Conservation (phyloP, 2,888 invertebrate species). For the Chrysopilus asiliformis region DNA sequence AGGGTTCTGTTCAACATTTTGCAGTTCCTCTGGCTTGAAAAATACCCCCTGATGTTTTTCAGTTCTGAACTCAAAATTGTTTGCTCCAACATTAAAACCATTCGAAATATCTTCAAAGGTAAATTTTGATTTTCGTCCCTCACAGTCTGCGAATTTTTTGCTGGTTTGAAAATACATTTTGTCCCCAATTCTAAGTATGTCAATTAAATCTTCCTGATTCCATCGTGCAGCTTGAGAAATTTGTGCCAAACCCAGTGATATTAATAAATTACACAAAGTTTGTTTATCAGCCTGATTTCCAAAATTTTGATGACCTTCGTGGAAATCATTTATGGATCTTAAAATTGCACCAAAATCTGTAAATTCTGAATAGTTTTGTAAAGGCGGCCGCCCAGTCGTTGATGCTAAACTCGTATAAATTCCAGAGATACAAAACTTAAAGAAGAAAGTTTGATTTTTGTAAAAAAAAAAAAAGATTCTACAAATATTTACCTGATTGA, state of each 20-base stretch:
- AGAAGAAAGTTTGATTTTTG: too few species aligned
- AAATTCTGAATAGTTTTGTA: constrained; percentile 32
- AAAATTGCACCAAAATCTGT: constrained; percentile 33
- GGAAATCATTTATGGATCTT: constrained; percentile 19
- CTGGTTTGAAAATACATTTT: constrained; percentile 14
- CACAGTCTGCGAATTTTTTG: constrained; percentile 4
- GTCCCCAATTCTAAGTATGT: constrained; percentile 18
- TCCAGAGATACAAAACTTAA: constrained; percentile 4
- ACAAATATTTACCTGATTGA: constrained; percentile 15
- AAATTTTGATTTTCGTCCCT: constrained; percentile 3
- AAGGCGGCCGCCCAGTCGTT: too few species aligned
- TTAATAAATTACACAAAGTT: constrained; percentile 18
- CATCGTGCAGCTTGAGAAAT: constrained; percentile 16
- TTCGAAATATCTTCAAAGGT: constrained; percentile 8
- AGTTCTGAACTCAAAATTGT: constrained; percentile 14
- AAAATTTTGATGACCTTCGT: constrained; percentile 18
- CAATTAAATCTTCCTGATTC: constrained; percentile 16
- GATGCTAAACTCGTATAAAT: constrained; percentile 6
- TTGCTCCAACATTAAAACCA: constrained; percentile 15
- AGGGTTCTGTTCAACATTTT: too few species aligned
- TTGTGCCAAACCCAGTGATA: constrained; percentile 14
- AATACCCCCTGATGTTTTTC: constrained; percentile 7
- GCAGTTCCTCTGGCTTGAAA: constrained; percentile 2
- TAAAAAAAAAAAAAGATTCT: too few species aligned
- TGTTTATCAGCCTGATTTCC: constrained; percentile 17